These are phyloP conservation scores for Apostichopus californicus DNA, from an alignment of 35 echinoderm and acorn worm species.

Conservation along the genomic window DNA sequence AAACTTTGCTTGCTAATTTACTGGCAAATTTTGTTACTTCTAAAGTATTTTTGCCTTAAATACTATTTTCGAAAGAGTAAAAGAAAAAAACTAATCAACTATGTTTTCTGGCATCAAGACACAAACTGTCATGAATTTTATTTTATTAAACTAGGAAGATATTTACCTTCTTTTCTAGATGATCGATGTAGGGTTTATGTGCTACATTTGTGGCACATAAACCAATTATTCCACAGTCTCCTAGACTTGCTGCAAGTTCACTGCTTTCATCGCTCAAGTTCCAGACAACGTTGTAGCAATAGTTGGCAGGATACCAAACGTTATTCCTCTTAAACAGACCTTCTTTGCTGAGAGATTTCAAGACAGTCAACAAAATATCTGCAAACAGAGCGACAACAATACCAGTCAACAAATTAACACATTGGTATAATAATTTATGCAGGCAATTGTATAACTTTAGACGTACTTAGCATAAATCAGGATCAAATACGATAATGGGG, in stretches of 20 bases:
- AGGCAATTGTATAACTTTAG: too few species aligned
- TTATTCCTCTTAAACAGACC: slow-evolving; percentile 78
- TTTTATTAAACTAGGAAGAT: too few species aligned
- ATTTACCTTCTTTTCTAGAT: slow-evolving; percentile 81
- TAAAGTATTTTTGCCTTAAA: too few species aligned
- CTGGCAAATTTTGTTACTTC: too few species aligned
- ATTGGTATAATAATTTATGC: too few species aligned
- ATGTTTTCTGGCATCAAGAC: too few species aligned
- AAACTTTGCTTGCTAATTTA: too few species aligned
- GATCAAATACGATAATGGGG: too few species aligned
- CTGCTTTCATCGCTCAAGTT: slow-evolving; percentile 90
- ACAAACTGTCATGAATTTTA: too few species aligned
- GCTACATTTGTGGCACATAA: slow-evolving; percentile 81
- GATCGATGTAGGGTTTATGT: slow-evolving; percentile 83
- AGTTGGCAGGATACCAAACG: slow-evolving; percentile 88
- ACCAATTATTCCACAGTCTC: slow-evolving; percentile 76
- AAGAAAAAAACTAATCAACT: too few species aligned
- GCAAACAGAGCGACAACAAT: neutral
- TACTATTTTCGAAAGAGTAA: too few species aligned
- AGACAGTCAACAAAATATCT: slow-evolving; percentile 83
- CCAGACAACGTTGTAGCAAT: slow-evolving; percentile 84
- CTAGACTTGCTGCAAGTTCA: slow-evolving; percentile 65
- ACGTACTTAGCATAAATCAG: too few species aligned
- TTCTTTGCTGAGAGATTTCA: slow-evolving; percentile 67
- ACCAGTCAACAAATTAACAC: neutral